Percentiles rank a stretch among this genome's conserved stretches.
Conservation (phyloP, 2,888 invertebrate species). For the Parapristionchus giblindavisi region DNA sequence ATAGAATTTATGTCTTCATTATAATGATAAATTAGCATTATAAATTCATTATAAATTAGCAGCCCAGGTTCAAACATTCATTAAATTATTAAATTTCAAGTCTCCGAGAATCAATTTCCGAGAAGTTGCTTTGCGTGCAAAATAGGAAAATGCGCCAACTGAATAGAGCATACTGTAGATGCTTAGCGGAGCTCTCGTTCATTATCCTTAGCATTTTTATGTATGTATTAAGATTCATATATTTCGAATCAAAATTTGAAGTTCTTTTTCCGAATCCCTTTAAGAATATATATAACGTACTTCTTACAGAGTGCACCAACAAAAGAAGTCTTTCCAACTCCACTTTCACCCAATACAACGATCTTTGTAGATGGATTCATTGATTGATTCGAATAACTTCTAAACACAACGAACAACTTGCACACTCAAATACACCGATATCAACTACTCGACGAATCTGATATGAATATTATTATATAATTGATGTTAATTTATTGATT, state of each 20-base stretch:
- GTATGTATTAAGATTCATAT: too few relatives aligned
- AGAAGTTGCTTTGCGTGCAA: too few relatives aligned
- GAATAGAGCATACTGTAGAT: too few relatives aligned
- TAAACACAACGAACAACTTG: constrained; percentile 62
- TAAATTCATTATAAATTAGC: too few relatives aligned
- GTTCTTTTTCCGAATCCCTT: background rate
- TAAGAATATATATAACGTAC: background rate
- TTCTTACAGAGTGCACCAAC: constrained; percentile 83
- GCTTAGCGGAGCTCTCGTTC: too few relatives aligned
- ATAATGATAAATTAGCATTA: too few relatives aligned
- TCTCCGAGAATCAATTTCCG: too few relatives aligned
- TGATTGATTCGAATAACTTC: constrained; percentile 43
- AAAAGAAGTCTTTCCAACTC: constrained; percentile 95
- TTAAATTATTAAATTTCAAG: too few relatives aligned
- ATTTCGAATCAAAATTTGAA: background rate
- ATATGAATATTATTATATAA: background rate
- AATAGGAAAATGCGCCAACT: too few relatives aligned
- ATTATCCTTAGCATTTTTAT: too few relatives aligned
- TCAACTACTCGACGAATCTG: constrained; percentile 59
- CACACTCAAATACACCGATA: constrained; percentile 63
- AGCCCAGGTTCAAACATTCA: too few relatives aligned
- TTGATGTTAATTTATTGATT: background rate
- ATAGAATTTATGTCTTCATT: too few relatives aligned
- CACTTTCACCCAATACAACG: constrained; percentile 89
- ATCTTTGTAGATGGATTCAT: constrained; percentile 75